A percentile compares a stretch with the other conserved stretches of the same genome.
phyloP scores from a whole-genome alignment of 1,140 invertebrate genomes.

The Aporrectodea caliginosa region DNA sequence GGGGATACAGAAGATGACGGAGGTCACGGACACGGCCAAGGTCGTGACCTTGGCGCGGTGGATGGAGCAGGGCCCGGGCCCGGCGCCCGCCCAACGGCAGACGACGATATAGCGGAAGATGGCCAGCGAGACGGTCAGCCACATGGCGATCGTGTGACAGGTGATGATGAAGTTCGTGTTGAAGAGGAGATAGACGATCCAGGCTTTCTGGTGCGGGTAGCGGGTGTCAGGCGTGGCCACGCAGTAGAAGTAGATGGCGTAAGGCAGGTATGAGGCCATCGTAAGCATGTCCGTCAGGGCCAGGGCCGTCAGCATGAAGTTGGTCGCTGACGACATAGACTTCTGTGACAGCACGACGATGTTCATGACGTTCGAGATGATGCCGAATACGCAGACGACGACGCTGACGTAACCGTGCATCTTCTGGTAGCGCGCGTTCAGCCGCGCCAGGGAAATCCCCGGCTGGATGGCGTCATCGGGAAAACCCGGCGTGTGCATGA shows the following conservation, averaged over 20 bases:
- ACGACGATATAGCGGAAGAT: conserved; percentile 89
- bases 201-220: conserved; percentile 29
- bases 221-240: conserved; percentile 29
- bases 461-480: neutral
- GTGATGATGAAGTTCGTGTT: conserved; percentile 68
- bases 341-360: conserved; percentile 81
- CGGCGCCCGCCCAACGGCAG: conserved; percentile 66
- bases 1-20: conserved; percentile 73
- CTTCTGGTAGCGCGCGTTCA: conserved; percentile 46
- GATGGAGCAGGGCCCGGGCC: conserved; percentile 69
- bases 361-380: conserved; percentile 82
- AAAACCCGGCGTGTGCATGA: no score
- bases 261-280: conserved; percentile 82
- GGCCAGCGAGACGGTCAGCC: conserved; percentile 82
- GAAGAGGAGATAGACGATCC: conserved; percentile 48
- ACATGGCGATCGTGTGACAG: conserved; percentile 86
- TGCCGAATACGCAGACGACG: conserved; percentile 78
- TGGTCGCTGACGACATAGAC: conserved; percentile 77
- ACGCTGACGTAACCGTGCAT: conserved; percentile 69
- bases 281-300: conserved; percentile 80
- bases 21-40: conserved; percentile 66
- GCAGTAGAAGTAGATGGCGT: conserved; percentile 64
- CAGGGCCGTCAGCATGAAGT: conserved; percentile 75
- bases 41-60: conserved; percentile 70
- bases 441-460: conserved; percentile 32